Evolutionary conservation across 2,113 vertebrate species (phyloP).

Genomic region (Phoxinus phoxinus): DNA sequence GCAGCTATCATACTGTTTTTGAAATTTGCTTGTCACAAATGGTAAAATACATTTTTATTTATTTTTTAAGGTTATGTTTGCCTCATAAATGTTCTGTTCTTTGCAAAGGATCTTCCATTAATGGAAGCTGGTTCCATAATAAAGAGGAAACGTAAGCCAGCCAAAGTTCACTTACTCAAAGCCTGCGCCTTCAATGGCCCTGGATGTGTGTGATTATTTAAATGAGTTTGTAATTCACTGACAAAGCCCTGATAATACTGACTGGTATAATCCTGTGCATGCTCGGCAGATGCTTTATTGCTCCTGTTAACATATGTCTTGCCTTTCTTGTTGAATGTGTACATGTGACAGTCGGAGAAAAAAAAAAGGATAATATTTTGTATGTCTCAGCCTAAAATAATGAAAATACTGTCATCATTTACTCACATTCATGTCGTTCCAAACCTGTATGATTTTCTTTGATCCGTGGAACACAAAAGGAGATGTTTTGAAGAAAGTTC

Average conservation of each 20-base stretch:
- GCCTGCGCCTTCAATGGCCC: background rate
- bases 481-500: background rate
- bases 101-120: no score
- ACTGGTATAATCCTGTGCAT: background rate
- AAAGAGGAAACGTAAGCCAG: background rate
- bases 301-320: background rate
- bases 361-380: background rate
- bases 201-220: constrained; percentile 29
- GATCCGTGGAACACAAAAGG: background rate
- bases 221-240: constrained; percentile 23
- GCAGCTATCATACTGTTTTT: background rate
- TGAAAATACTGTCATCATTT: background rate
- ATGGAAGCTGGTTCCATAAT: background rate
- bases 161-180: background rate
- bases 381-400: background rate
- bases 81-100: background rate
- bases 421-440: background rate
- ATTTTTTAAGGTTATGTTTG: background rate
- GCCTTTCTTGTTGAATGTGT: background rate
- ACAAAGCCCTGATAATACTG: constrained; percentile 1
- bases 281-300: background rate
- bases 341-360: background rate
- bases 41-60: no score
- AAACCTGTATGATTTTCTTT: background rate
- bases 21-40: no score